These are phyloP conservation scores for Microctonus brassicae DNA, from an alignment of 2,888 invertebrate species.

Conservation along the genomic window DNA sequence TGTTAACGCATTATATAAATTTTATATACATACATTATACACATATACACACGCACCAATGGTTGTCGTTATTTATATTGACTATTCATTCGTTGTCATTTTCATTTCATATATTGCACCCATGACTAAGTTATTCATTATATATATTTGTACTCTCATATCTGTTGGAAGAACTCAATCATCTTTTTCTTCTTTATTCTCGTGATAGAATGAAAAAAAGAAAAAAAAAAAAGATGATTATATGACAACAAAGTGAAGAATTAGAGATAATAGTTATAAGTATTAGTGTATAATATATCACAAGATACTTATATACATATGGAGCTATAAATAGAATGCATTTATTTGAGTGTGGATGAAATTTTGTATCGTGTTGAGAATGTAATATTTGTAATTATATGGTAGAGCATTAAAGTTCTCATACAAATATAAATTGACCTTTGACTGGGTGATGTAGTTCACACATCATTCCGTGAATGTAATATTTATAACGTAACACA, in stretches of 20 bases:
- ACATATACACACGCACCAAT: not conserved
- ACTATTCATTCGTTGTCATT: slow-evolving; percentile 25
- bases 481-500: slow-evolving; percentile 21
- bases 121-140: slow-evolving; percentile 17
- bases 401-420: slow-evolving; percentile 29
- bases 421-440: slow-evolving; percentile 29
- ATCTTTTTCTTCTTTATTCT: slow-evolving; percentile 21
- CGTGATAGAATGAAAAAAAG: not conserved
- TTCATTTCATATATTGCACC: slow-evolving; percentile 4
- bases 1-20: not conserved
- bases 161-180: slow-evolving; percentile 26
- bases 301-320: not conserved
- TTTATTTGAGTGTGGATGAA: not conserved
- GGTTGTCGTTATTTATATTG: slow-evolving; percentile 9
- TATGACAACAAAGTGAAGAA: slow-evolving; percentile 12
- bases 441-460: slow-evolving; percentile 20
- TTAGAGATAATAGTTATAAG: not conserved
- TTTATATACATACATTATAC: not conserved
- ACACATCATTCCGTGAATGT: slow-evolving; percentile 4
- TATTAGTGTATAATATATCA: not conserved
- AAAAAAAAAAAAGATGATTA: not conserved
- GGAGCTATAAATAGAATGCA: not conserved
- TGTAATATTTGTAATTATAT: slow-evolving; percentile 41
- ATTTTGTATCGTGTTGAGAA: slow-evolving; percentile 16
- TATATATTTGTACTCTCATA: slow-evolving; percentile 1